A percentile compares a stretch with the other conserved stretches of the same genome.
Evolutionary conservation across 2,888 invertebrate genomes (phyloP).

Genomic region (Sepiola atlantica): DNA sequence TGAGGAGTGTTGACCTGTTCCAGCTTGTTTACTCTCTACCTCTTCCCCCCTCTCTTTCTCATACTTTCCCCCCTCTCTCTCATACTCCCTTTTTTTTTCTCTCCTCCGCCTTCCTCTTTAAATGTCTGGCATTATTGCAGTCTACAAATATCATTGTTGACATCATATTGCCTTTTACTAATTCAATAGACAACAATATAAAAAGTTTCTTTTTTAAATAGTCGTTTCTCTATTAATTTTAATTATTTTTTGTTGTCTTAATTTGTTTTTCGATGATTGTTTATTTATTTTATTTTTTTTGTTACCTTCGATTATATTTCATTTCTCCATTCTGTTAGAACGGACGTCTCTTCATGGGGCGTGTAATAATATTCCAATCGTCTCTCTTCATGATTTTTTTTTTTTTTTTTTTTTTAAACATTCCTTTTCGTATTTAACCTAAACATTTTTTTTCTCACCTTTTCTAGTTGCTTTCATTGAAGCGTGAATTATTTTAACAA

Average conservation of each 20-base stretch:
- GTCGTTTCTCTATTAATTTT: neutral
- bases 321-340: constrained; percentile 32
- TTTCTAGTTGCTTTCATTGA: too few relatives aligned
- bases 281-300: neutral
- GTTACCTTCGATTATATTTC: neutral
- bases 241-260: neutral
- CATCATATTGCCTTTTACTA: constrained; percentile 16
- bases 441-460: too few relatives aligned
- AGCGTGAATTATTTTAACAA: too few relatives aligned
- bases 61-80: too few relatives aligned
- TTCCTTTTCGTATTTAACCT: too few relatives aligned
- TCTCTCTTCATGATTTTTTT: too few relatives aligned
- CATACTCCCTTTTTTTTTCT: too few relatives aligned
- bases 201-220: neutral
- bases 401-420: too few relatives aligned
- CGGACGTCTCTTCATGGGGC: constrained; percentile 18
- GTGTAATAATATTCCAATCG: neutral
- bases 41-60: neutral
- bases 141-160: neutral
- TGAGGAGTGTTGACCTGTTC: constrained; percentile 12
- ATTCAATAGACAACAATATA: neutral
- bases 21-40: neutral
- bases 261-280: neutral
- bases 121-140: neutral
- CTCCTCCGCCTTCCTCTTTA: neutral